Evolutionary conservation across 2,888 invertebrate species (phyloP).

Genomic region (Cosmia trapezina): DNA sequence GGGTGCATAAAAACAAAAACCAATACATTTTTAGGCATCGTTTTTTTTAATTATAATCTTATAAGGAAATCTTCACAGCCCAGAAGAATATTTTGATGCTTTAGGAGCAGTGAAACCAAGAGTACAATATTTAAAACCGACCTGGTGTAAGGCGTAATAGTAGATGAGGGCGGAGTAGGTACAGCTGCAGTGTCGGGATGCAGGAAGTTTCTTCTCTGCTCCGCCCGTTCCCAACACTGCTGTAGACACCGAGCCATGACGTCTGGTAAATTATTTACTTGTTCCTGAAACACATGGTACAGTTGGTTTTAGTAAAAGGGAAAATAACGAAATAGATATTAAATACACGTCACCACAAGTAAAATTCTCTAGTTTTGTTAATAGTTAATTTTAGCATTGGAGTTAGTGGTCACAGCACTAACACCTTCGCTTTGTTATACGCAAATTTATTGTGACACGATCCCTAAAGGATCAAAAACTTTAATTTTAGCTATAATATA

Average conservation of each 20-base stretch:
- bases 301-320: neutral
- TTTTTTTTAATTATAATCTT: too few species aligned
- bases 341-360: neutral
- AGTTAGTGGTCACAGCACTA: neutral
- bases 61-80: neutral
- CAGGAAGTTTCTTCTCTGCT: constrained; percentile 95
- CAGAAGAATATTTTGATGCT: neutral
- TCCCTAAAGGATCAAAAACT: neutral
- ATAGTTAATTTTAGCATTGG: neutral
- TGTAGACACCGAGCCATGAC: constrained; percentile 94
- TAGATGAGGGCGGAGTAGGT: constrained; percentile 88
- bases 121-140: constrained; percentile 61
- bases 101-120: neutral
- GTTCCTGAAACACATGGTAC: constrained; percentile 89
- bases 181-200: constrained; percentile 96
- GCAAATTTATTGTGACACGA: neutral
- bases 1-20: neutral
- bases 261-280: constrained; percentile 96
- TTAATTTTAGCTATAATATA: neutral
- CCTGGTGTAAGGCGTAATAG: constrained; percentile 91
- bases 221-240: constrained; percentile 94
- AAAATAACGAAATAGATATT: neutral
- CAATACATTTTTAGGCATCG: neutral
- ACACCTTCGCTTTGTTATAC: neutral
- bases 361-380: neutral